Percentiles rank a stretch among this genome's conserved stretches.
phyloP scores from a whole-genome alignment of 2,888 invertebrate species.

The Pristionchus entomophagus region DNA sequence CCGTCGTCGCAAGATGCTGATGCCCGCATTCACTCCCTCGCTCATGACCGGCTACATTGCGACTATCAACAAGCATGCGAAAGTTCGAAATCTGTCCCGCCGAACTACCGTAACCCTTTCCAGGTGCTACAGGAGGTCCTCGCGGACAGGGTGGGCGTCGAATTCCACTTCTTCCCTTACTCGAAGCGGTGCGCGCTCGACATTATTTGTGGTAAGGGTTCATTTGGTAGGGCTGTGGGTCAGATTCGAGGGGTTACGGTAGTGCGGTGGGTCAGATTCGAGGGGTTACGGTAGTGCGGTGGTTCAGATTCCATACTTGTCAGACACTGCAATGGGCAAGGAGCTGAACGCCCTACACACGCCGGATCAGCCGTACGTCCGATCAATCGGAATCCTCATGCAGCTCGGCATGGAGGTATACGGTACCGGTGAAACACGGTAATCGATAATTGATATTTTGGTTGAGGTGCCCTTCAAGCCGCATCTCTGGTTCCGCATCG shows the following conservation, averaged over 20 bases:
- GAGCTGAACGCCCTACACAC: background rate
- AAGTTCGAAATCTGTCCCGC: background rate
- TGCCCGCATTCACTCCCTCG: constrained; percentile 13
- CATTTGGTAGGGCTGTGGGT: background rate
- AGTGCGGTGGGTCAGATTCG: background rate
- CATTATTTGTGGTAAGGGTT: constrained; percentile 64
- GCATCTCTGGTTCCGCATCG: constrained; percentile 2
- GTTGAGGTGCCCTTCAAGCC: constrained; percentile 8
- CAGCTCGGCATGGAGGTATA: constrained; percentile 14
- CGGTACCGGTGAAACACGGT: background rate
- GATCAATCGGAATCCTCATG: constrained; percentile 2
- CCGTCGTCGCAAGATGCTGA: constrained; percentile 35
- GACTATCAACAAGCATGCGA: constrained; percentile 36
- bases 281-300: background rate
- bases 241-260: background rate
- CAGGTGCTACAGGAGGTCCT: constrained; percentile 71
- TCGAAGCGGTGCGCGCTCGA: constrained; percentile 78
- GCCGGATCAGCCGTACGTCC: constrained; percentile 33
- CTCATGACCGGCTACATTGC: constrained; percentile 2
- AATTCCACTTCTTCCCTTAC: constrained; percentile 77
- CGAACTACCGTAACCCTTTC: background rate
- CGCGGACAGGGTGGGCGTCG: constrained; percentile 55
- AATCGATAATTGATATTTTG: background rate
- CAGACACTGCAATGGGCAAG: constrained; percentile 43
- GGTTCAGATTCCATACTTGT: background rate